Percentiles rank a stretch among this genome's conserved stretches.
phyloP scores from a whole-genome alignment of 2,888 invertebrate species.

The Apodemia zela region DNA sequence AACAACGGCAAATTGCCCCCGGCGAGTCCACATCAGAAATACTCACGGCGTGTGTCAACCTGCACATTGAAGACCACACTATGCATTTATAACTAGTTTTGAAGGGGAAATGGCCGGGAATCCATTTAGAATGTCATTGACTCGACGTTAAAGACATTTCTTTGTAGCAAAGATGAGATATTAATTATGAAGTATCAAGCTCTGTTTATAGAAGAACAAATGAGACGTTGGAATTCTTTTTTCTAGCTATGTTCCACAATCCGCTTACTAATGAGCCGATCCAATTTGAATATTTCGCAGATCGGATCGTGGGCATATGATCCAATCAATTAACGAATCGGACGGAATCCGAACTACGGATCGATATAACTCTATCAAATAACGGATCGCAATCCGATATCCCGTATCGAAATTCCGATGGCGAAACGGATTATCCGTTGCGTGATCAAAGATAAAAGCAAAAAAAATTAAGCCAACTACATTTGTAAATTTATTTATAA shows the following conservation, averaged over 20 bases:
- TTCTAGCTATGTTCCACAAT: neutral
- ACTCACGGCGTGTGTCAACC: constrained; percentile 12
- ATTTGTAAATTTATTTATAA: too few species aligned
- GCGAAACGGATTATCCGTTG: too few species aligned
- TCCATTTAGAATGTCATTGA: constrained; percentile 5
- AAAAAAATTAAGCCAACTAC: too few species aligned
- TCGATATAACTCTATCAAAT: too few species aligned
- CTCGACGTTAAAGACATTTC: neutral
- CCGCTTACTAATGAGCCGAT: too few species aligned
- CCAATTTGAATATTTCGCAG: too few species aligned
- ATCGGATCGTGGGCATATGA: too few species aligned
- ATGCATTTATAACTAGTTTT: constrained; percentile 13
- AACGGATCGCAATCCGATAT: too few species aligned
- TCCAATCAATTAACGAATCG: too few species aligned
- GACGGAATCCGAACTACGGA: too few species aligned
- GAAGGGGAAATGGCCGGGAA: neutral
- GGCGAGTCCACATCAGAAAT: constrained; percentile 47
- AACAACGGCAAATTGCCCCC: constrained; percentile 64
- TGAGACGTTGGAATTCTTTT: neutral
- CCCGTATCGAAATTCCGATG: too few species aligned
- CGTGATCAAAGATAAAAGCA: too few species aligned
- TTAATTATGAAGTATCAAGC: neutral
- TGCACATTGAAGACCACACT: neutral
- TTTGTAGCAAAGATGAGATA: neutral
- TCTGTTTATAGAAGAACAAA: neutral